Evolutionary conservation across 2,888 invertebrate species (phyloP), one percentile per base, ranked within the genome.

Genomic region (Scrobipalpa costella): DNA sequence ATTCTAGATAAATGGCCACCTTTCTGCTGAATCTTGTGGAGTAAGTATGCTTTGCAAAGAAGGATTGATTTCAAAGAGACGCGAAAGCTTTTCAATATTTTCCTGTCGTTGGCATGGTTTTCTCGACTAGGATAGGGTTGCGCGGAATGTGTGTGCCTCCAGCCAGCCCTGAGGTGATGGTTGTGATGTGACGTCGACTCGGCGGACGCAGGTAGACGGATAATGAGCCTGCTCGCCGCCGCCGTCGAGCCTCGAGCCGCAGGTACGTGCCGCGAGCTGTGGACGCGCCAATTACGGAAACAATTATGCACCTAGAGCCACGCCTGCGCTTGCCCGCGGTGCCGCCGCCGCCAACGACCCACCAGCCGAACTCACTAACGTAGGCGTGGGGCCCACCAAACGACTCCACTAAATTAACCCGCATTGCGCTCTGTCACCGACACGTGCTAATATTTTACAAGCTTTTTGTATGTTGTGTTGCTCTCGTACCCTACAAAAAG

Each of bases 211-310:
- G 78, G 77, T 78, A 79, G 75, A 72, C 65, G 74, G 75, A 76
- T 84, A 85, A 84, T 84, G 81, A 83, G 77, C 67, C 19, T 19
- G 61, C 70, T 70, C 67, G 64, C 68, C 71, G 66, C 60, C 61
- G 49, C 57, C 63, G 57, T 17, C 61, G 40, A 3, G 40, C 40
- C 13, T 11, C 40, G 3, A 6, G 44, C 44, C n/a, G 72, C 78
- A 83, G 80, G 81, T 79, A 79, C 71, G 73, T 70, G 74, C 68
- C 70, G 72, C 70, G 70, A 68, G 64, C 68, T 71, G 66, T 61
- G 63, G 49, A 61, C 63, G 59, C 62, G 57, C 21, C 61, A 62
- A 66, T 63, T 64, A 67, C 64, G 73, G 71, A 72, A 73, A 73
- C 74, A 73, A 73, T 73, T 66, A 68, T 63, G 67, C 67, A 19